These are phyloP conservation scores for Crotalus helleri DNA, from an alignment of 2,113 vertebrate genomes.

Conservation along the genomic window DNA sequence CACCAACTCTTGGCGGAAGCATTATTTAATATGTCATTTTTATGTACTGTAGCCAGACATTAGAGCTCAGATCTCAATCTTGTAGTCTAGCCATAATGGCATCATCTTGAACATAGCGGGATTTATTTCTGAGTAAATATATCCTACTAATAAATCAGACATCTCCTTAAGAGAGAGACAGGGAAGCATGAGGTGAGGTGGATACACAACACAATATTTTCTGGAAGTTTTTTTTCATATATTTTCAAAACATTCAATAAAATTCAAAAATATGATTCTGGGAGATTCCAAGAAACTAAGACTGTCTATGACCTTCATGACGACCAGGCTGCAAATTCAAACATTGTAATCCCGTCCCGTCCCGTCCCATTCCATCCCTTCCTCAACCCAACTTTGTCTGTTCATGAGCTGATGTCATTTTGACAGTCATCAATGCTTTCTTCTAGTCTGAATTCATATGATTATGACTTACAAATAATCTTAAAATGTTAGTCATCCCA, in stretches of 20 bases:
- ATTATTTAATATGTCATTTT: neutral
- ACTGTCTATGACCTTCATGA: neutral
- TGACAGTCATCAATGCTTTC: neutral
- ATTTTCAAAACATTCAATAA: neutral
- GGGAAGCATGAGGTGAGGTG: neutral
- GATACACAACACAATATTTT: neutral
- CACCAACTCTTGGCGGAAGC: neutral
- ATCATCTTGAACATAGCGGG: neutral
- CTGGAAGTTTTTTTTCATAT: neutral
- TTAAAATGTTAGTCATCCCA: neutral
- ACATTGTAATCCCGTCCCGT: neutral
- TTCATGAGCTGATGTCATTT: neutral
- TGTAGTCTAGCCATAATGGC: neutral
- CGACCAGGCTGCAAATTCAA: neutral
- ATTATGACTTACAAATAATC: neutral
- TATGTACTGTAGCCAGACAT: neutral
- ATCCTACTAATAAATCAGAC: neutral
- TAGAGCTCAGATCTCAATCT: neutral
- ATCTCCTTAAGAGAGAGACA: neutral
- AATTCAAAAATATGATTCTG: neutral
- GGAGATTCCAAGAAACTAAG: neutral
- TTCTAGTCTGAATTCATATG: neutral
- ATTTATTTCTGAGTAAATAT: neutral
- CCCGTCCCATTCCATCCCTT: neutral
- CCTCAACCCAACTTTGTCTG: neutral